A percentile compares a stretch with the other conserved stretches of the same genome.
phyloP scores from a whole-genome alignment of 2,888 invertebrate genomes.

The Mythimna lalbum region DNA sequence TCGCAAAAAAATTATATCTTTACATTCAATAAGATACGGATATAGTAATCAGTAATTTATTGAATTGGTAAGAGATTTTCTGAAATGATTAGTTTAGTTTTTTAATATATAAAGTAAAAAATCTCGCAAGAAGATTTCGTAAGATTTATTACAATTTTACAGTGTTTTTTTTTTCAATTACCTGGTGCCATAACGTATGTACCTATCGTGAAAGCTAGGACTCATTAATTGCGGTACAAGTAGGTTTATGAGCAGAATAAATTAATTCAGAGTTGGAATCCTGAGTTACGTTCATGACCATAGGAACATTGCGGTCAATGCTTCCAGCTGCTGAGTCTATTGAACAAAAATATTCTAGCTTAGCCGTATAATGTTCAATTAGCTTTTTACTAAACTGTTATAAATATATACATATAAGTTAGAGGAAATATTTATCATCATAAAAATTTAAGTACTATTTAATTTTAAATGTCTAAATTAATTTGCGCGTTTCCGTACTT shows the following conservation, averaged over 20 bases:
- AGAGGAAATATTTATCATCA: slow-evolving; percentile 3
- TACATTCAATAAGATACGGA: too few species aligned
- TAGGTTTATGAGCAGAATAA: background rate
- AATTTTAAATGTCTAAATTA: background rate
- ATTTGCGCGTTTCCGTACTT: background rate
- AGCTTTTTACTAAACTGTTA: background rate
- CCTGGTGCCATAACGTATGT: background rate
- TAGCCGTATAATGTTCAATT: too few species aligned
- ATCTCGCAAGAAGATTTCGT: too few species aligned
- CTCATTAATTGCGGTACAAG: slow-evolving; percentile 7
- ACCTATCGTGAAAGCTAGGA: background rate
- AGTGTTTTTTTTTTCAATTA: too few species aligned
- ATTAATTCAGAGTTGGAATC: slow-evolving; percentile 1
- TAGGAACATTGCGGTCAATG: slow-evolving; percentile 32
- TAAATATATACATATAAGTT: background rate
- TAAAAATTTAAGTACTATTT: background rate
- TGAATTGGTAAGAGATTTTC: too few species aligned
- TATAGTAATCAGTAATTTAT: too few species aligned
- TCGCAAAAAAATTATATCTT: too few species aligned
- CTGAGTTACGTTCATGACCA: slow-evolving; percentile 23
- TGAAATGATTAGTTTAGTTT: too few species aligned
- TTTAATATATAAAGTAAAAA: too few species aligned
- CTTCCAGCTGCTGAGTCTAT: slow-evolving; percentile 22
- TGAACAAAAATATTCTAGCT: background rate
- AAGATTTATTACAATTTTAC: too few species aligned